phyloP scores from a whole-genome alignment of 1,140 invertebrate species.

The Euwallacea fornicatus region DNA sequence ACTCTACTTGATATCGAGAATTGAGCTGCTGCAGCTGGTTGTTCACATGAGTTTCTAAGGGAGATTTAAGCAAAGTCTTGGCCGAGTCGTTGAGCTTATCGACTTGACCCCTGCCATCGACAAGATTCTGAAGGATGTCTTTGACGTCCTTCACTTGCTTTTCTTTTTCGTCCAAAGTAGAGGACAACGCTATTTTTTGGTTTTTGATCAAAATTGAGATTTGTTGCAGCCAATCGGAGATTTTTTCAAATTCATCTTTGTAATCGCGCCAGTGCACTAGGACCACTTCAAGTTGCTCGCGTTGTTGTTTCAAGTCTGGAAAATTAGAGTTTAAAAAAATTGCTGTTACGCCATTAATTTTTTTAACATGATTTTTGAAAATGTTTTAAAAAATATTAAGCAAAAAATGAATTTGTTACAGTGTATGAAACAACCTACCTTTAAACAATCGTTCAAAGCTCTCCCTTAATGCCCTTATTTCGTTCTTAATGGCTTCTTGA shows the following conservation, averaged over 20 bases:
- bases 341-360: neutral
- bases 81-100: slow-evolving; percentile 81
- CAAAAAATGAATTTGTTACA: neutral
- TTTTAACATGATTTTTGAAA: too few species aligned
- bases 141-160: slow-evolving; percentile 80
- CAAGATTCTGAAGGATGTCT: slow-evolving; percentile 74
- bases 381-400: too few species aligned
- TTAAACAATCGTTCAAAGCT: slow-evolving; percentile 80
- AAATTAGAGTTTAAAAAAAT: slow-evolving; percentile 54
- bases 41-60: slow-evolving; percentile 86
- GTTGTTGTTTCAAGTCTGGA: slow-evolving; percentile 79
- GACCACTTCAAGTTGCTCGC: slow-evolving; percentile 78
- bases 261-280: slow-evolving; percentile 85
- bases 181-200: slow-evolving; percentile 80
- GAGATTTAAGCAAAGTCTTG: slow-evolving; percentile 74
- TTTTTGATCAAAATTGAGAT: slow-evolving; percentile 90
- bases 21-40: slow-evolving; percentile 90
- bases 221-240: slow-evolving; percentile 92
- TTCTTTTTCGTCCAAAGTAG: slow-evolving; percentile 81
- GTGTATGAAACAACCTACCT: slow-evolving; percentile 55
- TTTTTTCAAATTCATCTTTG: slow-evolving; percentile 88
- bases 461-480: slow-evolving; percentile 80
- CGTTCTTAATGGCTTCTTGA: slow-evolving; percentile 78
- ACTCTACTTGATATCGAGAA: slow-evolving; percentile 86
- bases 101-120: slow-evolving; percentile 81